Conservation (phyloP, 1,140 invertebrate species). For the Sinella curviseta region DNA sequence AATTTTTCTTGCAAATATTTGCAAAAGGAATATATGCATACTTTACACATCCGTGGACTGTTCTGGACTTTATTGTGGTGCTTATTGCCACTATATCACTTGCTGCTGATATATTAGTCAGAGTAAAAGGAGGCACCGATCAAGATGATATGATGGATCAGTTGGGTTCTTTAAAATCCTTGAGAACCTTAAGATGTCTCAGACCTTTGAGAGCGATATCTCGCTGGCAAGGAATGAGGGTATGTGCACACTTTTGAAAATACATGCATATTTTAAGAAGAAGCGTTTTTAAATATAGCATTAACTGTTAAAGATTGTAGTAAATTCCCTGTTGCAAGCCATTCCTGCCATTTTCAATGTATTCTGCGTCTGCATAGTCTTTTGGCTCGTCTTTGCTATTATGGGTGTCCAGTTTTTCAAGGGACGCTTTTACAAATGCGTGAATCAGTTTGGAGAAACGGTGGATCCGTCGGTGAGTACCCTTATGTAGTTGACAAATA, state of each 20-base stretch:
- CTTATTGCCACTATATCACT: too few relatives aligned
- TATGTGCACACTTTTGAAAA: too few relatives aligned
- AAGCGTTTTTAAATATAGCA: too few relatives aligned
- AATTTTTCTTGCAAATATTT: slow-evolving; percentile 62
- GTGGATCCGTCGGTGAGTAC: neutral
- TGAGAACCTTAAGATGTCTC: slow-evolving; percentile 48
- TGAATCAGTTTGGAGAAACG: slow-evolving; percentile 60
- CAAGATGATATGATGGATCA: too few relatives aligned
- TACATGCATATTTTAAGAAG: too few relatives aligned
- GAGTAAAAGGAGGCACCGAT: too few relatives aligned
- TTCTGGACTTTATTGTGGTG: slow-evolving; percentile 92
- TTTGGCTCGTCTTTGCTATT: slow-evolving; percentile 89
- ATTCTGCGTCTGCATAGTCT: slow-evolving; percentile 82
- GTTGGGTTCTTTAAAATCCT: neutral
- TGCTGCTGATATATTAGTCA: too few relatives aligned
- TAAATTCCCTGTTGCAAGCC: slow-evolving; percentile 90
- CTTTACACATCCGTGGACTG: slow-evolving; percentile 93
- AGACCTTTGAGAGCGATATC: slow-evolving; percentile 54
- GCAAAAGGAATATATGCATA: slow-evolving; percentile 68
- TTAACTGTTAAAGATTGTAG: slow-evolving; percentile 94
- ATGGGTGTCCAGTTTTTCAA: slow-evolving; percentile 64
- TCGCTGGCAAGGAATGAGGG: slow-evolving; percentile 55
- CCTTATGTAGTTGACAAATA: too few relatives aligned
- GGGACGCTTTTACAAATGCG: slow-evolving; percentile 91
- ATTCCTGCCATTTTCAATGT: slow-evolving; percentile 96